A percentile compares a stretch with the other conserved stretches of the same genome.
Conservation (phyloP, 2,797 vertebrate species). For the Rhinogobio ventralis region DNA sequence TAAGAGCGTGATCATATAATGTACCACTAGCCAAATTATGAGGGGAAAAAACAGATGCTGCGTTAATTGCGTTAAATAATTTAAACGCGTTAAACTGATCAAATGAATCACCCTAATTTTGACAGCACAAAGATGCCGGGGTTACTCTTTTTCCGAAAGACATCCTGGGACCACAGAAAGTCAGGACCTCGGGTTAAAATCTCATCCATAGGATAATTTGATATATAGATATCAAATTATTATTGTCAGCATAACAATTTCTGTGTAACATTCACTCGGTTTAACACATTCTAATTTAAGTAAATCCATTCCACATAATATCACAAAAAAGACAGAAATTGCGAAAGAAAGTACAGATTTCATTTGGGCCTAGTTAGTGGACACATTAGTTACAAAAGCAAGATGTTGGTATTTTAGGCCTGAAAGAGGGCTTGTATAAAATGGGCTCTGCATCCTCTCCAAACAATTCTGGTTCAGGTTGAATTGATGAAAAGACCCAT, state of each 20-base stretch:
- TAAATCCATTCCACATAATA: not conserved
- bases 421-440: not conserved
- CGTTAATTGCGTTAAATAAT: too few species aligned
- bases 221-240: not conserved
- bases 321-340: not conserved
- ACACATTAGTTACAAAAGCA: not conserved
- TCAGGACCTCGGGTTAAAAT: too few species aligned
- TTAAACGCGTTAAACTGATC: too few species aligned
- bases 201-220: too few species aligned
- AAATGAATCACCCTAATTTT: too few species aligned
- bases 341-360: not conserved
- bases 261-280: not conserved
- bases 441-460: not conserved
- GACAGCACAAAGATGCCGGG: too few species aligned
- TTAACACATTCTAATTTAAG: not conserved
- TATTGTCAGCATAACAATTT: not conserved
- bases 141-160: too few species aligned
- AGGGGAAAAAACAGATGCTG: too few species aligned
- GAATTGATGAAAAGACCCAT: constrained; percentile 20
- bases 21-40: too few species aligned
- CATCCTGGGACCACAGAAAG: too few species aligned
- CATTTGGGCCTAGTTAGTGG: not conserved
- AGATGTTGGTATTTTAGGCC: not conserved
- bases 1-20: too few species aligned
- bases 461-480: not conserved